These are phyloP conservation scores for Drosophila oshimai DNA, from an alignment of 1,140 invertebrate species.

Conservation along the genomic window DNA sequence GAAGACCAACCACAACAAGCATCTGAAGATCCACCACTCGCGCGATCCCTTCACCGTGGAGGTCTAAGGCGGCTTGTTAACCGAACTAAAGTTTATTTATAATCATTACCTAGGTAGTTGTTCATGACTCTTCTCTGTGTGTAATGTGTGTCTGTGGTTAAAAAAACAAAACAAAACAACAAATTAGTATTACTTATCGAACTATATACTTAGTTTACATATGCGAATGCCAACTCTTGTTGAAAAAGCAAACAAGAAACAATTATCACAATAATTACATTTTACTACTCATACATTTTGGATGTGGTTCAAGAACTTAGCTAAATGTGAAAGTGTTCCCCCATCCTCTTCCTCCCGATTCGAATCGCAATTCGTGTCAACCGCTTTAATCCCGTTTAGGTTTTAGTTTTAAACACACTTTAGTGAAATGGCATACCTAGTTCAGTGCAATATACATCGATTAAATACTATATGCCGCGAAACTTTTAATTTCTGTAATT, in stretches of 20 bases:
- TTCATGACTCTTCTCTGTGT: conserved; percentile 76
- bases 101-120: conserved; percentile 72
- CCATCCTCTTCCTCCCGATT: conserved; percentile 1
- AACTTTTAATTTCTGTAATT: conserved; percentile 35
- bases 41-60: conserved; percentile 92
- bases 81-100: conserved; percentile 63
- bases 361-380: conserved; percentile 28
- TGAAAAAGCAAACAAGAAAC: conserved; percentile 29
- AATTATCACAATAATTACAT: conserved; percentile 66
- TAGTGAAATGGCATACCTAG: conserved; percentile 74
- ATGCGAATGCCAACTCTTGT: conserved; percentile 73
- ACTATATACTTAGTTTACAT: conserved; percentile 56
- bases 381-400: conserved; percentile 59
- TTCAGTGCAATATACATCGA: conserved; percentile 75
- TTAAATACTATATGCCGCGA: conserved; percentile 31
- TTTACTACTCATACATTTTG: conserved; percentile 72
- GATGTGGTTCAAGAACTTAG: conserved; percentile 76
- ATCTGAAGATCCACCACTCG: conserved; percentile 93
- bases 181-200: conserved; percentile 77
- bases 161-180: conserved; percentile 48
- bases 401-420: conserved; percentile 45
- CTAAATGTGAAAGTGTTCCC: conserved; percentile 69
- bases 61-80: conserved; percentile 84
- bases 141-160: conserved; percentile 71
- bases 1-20: conserved; percentile 94